phyloP scores from a whole-genome alignment of 2,888 invertebrate species.

The Euclidia mi region DNA sequence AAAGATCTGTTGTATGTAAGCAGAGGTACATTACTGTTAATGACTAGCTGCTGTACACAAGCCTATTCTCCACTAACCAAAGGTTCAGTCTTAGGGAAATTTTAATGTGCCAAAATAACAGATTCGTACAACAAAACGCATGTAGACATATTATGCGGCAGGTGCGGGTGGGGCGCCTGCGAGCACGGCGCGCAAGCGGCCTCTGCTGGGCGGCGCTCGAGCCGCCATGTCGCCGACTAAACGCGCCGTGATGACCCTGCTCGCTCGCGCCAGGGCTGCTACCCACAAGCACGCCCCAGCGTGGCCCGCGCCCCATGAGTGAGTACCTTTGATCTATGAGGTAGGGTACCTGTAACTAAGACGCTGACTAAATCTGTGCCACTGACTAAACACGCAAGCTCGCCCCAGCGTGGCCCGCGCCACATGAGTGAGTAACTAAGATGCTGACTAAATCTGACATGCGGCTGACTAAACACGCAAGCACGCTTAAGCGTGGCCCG shows the following conservation, averaged over 20 bases:
- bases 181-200: constrained; percentile 92
- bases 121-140: constrained; percentile 50
- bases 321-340: constrained; percentile 69
- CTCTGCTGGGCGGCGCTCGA: constrained; percentile 91
- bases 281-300: constrained; percentile 93
- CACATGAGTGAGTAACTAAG: constrained; percentile 89
- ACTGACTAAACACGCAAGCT: constrained; percentile 95
- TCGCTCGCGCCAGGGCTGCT: constrained; percentile 94
- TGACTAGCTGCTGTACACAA: no score
- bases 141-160: constrained; percentile 62
- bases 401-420: constrained; percentile 88
- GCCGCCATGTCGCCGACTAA: constrained; percentile 95
- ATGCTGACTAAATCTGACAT: constrained; percentile 93
- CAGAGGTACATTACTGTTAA: no score
- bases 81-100: no score
- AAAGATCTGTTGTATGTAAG: no score
- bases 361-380: constrained; percentile 92
- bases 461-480: no score
- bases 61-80: no score
- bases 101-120: neutral
- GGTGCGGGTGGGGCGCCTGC: constrained; percentile 89
- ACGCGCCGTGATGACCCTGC: constrained; percentile 95
- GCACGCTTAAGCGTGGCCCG: no score
- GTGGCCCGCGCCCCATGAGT: constrained; percentile 90
- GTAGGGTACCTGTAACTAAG: no score